Conservation (phyloP, 2,797 vertebrate species). For the Rhinoraja longicauda region DNA sequence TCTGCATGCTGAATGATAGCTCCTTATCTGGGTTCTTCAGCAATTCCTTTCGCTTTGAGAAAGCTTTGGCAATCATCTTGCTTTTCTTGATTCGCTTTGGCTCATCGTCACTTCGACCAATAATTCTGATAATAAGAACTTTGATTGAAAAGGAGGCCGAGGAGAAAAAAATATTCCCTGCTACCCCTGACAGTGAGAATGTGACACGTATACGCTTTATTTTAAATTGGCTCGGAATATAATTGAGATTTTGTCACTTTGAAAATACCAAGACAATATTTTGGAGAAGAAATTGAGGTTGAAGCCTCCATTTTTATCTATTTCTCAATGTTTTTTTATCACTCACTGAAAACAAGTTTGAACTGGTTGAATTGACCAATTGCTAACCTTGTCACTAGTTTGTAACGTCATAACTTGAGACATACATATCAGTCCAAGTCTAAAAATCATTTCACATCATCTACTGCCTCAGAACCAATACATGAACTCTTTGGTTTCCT, state of each 20-base stretch:
- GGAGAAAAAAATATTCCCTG: neutral
- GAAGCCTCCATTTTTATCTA: neutral
- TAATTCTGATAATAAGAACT: constrained; percentile 62
- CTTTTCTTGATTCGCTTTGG: constrained; percentile 97
- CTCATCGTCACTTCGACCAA: constrained; percentile 87
- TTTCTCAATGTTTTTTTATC: neutral
- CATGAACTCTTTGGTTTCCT: neutral
- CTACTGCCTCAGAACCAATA: neutral
- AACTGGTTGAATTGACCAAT: neutral
- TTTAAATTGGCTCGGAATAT: neutral
- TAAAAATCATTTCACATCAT: neutral
- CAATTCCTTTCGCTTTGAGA: constrained; percentile 87
- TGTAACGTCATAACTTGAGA: too few relatives aligned
- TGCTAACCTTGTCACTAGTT: neutral
- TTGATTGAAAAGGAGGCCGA: neutral
- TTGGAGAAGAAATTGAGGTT: neutral
- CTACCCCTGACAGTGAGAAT: neutral
- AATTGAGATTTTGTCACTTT: neutral
- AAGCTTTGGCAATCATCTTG: constrained; percentile 98
- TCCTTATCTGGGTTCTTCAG: constrained; percentile 87
- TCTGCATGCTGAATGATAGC: constrained; percentile 94
- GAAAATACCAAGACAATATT: neutral
- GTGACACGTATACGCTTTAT: neutral
- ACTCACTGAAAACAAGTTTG: neutral
- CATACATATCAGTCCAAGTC: neutral